Conservation (phyloP, 2,797 vertebrate genomes). For the Poecilia picta region DNA sequence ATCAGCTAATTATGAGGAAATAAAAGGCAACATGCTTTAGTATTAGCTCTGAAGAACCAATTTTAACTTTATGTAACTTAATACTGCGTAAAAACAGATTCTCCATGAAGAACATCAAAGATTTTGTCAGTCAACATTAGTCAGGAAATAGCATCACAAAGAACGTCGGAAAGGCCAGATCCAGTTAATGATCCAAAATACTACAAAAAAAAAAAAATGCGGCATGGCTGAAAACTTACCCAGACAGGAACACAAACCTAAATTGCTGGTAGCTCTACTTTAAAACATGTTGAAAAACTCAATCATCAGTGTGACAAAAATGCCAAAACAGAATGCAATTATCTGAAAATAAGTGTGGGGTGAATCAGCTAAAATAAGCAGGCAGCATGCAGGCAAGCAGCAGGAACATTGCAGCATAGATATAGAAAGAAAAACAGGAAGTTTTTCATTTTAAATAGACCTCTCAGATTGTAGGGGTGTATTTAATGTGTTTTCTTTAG, state of each 20-base stretch:
- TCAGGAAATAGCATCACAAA: too few species aligned
- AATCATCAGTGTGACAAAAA: background rate
- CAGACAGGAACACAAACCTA: background rate
- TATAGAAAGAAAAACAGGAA: background rate
- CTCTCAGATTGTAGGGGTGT: background rate
- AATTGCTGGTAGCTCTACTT: background rate
- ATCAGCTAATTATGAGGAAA: constrained; percentile 19
- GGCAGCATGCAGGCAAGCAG: background rate
- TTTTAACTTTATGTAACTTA: too few species aligned
- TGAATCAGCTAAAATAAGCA: background rate
- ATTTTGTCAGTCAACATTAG: too few species aligned
- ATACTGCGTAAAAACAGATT: too few species aligned
- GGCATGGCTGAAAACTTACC: background rate
- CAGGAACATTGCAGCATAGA: background rate
- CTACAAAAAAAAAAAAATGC: background rate
- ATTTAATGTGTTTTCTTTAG: background rate
- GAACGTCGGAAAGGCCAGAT: too few species aligned
- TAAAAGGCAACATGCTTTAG: constrained; percentile 1
- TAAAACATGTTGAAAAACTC: background rate
- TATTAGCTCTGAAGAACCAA: too few species aligned
- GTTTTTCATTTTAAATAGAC: background rate
- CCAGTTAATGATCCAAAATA: background rate
- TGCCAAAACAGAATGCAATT: background rate
- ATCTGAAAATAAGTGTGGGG: background rate
- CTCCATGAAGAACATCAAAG: too few species aligned